Percentiles rank a stretch among this genome's conserved stretches.
These are phyloP conservation scores for Orchesellides sinensis DNA, from an alignment of 2,888 invertebrate species.

Conservation along the genomic window DNA sequence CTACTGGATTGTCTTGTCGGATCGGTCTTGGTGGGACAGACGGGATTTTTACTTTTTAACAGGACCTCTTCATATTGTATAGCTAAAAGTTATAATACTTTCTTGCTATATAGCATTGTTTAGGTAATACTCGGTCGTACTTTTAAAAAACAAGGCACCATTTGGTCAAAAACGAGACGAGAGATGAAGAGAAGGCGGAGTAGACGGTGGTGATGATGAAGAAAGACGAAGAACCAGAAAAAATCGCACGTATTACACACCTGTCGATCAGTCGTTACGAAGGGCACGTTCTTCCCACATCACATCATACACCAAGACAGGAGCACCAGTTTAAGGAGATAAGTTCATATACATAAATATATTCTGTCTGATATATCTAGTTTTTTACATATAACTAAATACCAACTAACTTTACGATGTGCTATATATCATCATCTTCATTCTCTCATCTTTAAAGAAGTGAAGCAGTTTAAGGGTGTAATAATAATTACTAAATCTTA, in stretches of 20 bases:
- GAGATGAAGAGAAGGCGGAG: constrained; percentile 20
- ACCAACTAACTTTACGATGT: neutral
- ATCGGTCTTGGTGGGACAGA: too few species aligned
- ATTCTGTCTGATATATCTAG: neutral
- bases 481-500: too few species aligned
- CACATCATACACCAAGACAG: neutral
- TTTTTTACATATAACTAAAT: too few species aligned
- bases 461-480: neutral
- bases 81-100: constrained; percentile 5
- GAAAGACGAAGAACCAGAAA: constrained; percentile 48
- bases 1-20: constrained; percentile 41
- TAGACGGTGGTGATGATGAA: constrained; percentile 12
- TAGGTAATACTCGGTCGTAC: neutral
- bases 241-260: constrained; percentile 70
- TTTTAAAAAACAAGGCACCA: constrained; percentile 2
- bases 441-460: neutral
- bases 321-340: neutral
- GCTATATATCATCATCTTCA: neutral
- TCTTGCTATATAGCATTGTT: neutral
- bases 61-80: constrained; percentile 17
- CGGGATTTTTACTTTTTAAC: constrained; percentile 52
- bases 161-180: constrained; percentile 22
- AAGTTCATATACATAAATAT: neutral
- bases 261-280: constrained; percentile 69
- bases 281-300: constrained; percentile 67